phyloP scores from a whole-genome alignment of 2,888 invertebrate genomes.

The Xestia c-nigrum region DNA sequence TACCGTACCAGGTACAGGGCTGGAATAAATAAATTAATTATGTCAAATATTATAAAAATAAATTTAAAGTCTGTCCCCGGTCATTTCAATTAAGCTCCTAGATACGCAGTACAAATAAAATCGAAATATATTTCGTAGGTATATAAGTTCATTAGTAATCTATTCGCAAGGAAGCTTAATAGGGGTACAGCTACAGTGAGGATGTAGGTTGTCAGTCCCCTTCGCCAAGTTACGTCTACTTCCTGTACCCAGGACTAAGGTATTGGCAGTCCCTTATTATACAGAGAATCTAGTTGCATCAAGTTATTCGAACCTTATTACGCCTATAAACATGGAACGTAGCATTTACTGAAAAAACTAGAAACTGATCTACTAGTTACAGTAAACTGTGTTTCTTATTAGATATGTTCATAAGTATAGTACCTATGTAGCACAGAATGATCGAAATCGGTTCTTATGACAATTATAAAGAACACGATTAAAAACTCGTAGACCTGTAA shows the following conservation, averaged over 20 bases:
- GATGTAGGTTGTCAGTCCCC: slow-evolving; percentile 43
- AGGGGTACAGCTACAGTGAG: slow-evolving; percentile 49
- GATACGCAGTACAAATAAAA: neutral
- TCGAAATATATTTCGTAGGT: neutral
- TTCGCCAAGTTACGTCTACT: slow-evolving; percentile 41
- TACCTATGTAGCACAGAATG: neutral
- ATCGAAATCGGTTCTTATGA: neutral
- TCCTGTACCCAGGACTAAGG: slow-evolving; percentile 26
- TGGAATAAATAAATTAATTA: neutral
- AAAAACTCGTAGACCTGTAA: slow-evolving; percentile 13
- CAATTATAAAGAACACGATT: slow-evolving; percentile 10
- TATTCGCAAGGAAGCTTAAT: slow-evolving; percentile 47
- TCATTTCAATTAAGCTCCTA: neutral
- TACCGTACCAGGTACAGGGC: neutral
- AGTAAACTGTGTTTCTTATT: neutral
- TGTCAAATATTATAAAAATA: neutral
- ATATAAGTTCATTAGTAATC: slow-evolving; percentile 52
- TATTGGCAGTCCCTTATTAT: slow-evolving; percentile 34
- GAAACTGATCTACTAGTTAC: neutral
- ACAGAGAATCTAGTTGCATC: slow-evolving; percentile 44
- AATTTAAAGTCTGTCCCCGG: neutral
- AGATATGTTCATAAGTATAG: neutral
- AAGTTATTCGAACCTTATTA: slow-evolving; percentile 20
- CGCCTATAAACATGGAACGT: neutral
- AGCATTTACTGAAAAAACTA: slow-evolving; percentile 4